phyloP scores from a whole-genome alignment of 2,888 invertebrate genomes.

The Tenodera sinensis region DNA sequence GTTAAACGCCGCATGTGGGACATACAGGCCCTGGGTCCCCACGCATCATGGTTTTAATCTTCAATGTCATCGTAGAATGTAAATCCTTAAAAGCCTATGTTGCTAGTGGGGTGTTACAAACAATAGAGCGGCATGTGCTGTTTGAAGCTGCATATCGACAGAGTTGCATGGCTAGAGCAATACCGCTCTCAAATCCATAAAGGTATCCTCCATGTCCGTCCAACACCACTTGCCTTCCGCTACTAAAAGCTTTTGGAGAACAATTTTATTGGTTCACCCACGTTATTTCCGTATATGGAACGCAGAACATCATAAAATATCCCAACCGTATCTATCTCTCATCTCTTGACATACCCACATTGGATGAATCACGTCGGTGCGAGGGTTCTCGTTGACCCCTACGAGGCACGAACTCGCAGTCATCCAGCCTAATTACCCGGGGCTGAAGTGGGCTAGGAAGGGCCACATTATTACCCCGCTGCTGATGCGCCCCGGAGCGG shows the following conservation, averaged over 20 bases:
- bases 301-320: not conserved
- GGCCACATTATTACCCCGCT: not conserved
- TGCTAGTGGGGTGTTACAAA: too few species aligned
- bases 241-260: not conserved
- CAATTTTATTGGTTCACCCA: not conserved
- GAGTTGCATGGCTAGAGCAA: too few species aligned
- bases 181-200: not conserved
- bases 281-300: not conserved
- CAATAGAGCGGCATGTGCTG: too few species aligned
- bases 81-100: too few species aligned
- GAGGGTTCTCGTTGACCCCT: not conserved
- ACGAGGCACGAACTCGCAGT: not conserved
- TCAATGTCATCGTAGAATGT: too few species aligned
- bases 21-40: too few species aligned
- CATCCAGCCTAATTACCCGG: not conserved
- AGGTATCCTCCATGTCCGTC: not conserved
- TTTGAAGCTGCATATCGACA: too few species aligned
- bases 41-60: too few species aligned
- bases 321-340: not conserved
- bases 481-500: slow-evolving; percentile 2
- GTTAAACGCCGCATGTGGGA: too few species aligned
- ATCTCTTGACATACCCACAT: not conserved
- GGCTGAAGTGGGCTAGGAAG: not conserved
- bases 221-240: not conserved
- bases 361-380: not conserved